Evolutionary conservation across 2,888 invertebrate species (phyloP).

Genomic region (Zelleria hepariella): DNA sequence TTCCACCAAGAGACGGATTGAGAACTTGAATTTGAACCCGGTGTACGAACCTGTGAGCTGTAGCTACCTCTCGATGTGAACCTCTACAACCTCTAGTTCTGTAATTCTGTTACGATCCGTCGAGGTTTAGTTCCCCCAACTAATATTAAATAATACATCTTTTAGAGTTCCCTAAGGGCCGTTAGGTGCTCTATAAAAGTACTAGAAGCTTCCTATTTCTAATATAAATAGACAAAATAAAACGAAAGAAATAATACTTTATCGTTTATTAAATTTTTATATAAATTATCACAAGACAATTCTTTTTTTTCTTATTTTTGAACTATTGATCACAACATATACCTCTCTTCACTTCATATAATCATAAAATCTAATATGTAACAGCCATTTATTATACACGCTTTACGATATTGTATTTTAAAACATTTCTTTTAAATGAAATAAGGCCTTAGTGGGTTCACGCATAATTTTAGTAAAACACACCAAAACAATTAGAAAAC

Average conservation of each 20-base stretch:
- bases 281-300: constrained; percentile 70
- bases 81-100: no score
- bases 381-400: constrained; percentile 51
- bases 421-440: constrained; percentile 38
- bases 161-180: no score
- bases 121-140: no score
- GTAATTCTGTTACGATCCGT: no score
- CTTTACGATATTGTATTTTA: constrained; percentile 26
- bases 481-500: background rate
- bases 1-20: no score
- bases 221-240: constrained; percentile 1
- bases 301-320: constrained; percentile 54
- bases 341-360: constrained; percentile 37
- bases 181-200: no score
- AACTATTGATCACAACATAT: constrained; percentile 69
- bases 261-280: constrained; percentile 68
- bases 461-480: background rate
- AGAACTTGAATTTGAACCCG: no score
- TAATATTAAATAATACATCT: no score
- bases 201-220: no score
- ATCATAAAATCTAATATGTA: constrained; percentile 53
- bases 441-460: constrained; percentile 53
- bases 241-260: constrained; percentile 47
- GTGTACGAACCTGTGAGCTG: no score
- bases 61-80: no score